Evolutionary conservation across 2,797 vertebrate genomes (phyloP).

Genomic region (Anguilla marmorata): DNA sequence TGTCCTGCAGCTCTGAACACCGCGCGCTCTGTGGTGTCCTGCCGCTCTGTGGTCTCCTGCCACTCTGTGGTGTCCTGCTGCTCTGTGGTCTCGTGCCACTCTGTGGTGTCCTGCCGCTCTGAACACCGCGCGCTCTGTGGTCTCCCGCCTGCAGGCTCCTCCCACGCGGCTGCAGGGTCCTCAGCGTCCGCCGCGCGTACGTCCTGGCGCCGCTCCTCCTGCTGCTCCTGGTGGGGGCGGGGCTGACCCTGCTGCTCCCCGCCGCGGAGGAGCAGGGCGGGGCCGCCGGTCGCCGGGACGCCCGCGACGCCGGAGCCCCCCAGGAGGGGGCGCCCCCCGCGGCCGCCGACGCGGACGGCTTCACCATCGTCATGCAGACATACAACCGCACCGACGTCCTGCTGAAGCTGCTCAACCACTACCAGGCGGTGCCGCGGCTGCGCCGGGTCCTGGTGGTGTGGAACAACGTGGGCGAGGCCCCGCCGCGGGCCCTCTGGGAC

Average conservation of each 20-base stretch:
- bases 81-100: too few relatives aligned
- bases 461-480: constrained; percentile 86
- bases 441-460: constrained; percentile 86
- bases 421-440: constrained; percentile 87
- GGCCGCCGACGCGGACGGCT: constrained; percentile 58
- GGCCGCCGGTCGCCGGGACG: constrained; percentile 35
- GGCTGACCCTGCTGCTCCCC: constrained; percentile 67
- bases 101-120: too few relatives aligned
- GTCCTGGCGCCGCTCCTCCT: constrained; percentile 63
- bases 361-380: constrained; percentile 90
- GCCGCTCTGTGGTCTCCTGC: too few relatives aligned
- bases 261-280: constrained; percentile 51
- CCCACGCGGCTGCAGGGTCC: constrained; percentile 41
- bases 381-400: constrained; percentile 92
- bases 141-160: constrained; percentile 45
- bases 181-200: constrained; percentile 41
- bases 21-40: too few relatives aligned
- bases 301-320: background rate
- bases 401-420: constrained; percentile 90
- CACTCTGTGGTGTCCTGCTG: too few relatives aligned
- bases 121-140: too few relatives aligned
- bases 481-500: constrained; percentile 81
- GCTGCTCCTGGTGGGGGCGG: constrained; percentile 64
- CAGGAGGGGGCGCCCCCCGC: constrained; percentile 29
- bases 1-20: too few relatives aligned